phyloP scores from a whole-genome alignment of 2,113 vertebrate genomes.

The Oncorhynchus tshawytscha region DNA sequence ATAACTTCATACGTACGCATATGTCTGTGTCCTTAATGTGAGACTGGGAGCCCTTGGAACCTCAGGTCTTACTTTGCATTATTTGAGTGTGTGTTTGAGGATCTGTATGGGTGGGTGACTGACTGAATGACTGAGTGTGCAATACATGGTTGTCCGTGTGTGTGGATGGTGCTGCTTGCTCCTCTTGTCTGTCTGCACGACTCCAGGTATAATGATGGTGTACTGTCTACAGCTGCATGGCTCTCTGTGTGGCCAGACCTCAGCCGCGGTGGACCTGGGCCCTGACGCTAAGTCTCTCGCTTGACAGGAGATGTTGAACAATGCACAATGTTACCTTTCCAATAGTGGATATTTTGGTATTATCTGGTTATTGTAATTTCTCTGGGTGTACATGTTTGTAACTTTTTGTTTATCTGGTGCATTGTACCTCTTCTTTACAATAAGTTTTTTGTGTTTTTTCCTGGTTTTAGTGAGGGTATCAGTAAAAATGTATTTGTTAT shows the following conservation, averaged over 20 bases:
- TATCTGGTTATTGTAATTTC: constrained; percentile 41
- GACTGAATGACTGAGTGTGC: constrained; percentile 33
- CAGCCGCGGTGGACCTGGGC: constrained; percentile 2
- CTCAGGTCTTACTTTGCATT: constrained; percentile 27
- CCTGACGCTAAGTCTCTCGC: constrained; percentile 26
- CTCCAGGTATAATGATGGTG: constrained; percentile 66
- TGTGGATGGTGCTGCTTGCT: constrained; percentile 46
- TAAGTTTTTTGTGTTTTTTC: constrained; percentile 43
- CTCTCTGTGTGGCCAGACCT: constrained; percentile 47
- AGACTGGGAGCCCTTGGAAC: constrained; percentile 27
- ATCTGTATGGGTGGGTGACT: constrained; percentile 21
- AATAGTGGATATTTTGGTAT: constrained; percentile 52
- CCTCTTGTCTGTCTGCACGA: constrained; percentile 73
- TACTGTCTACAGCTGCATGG: constrained; percentile 82
- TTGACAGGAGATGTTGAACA: constrained; percentile 69
- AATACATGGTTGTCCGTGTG: constrained; percentile 5
- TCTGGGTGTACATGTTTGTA: constrained; percentile 51
- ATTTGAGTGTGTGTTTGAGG: constrained; percentile 30
- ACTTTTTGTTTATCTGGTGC: constrained; percentile 35
- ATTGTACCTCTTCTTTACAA: constrained; percentile 48
- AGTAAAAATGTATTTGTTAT: constrained; percentile 31
- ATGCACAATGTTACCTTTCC: constrained; percentile 66
- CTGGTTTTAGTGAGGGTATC: constrained; percentile 36
- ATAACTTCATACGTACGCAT: constrained; percentile 75
- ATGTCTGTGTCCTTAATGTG: constrained; percentile 66